Conservation (phyloP, 1,140 invertebrate genomes). For the Microplitis demolitor region DNA sequence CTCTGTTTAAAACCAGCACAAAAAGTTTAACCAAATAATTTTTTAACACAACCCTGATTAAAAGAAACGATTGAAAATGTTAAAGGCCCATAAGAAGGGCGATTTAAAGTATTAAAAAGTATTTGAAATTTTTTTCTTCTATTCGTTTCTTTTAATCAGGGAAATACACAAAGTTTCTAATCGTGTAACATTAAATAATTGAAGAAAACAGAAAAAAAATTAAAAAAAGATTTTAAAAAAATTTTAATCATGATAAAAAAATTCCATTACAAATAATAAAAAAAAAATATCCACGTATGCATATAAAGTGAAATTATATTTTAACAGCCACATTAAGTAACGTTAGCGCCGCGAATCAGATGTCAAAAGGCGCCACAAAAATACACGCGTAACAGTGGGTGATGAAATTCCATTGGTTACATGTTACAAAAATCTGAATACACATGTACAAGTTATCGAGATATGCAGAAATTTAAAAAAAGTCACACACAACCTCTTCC, state of each 20-base stretch:
- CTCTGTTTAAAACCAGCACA: too few relatives aligned
- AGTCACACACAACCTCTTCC: neutral
- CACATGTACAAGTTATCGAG: neutral
- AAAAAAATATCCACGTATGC: neutral
- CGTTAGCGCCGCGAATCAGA: neutral
- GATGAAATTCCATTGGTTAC: conserved; percentile 14
- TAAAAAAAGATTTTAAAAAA: neutral
- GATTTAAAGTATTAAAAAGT: too few relatives aligned
- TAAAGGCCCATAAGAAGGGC: too few relatives aligned
- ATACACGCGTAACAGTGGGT: conserved; percentile 19
- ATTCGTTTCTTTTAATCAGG: too few relatives aligned
- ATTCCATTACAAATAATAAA: neutral
- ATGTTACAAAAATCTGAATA: neutral
- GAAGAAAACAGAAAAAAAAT: neutral
- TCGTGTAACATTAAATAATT: too few relatives aligned
- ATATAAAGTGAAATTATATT: neutral
- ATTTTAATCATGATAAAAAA: neutral
- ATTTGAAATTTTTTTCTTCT: too few relatives aligned
- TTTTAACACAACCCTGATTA: too few relatives aligned
- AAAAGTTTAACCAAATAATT: too few relatives aligned
- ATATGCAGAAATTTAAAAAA: too few relatives aligned
- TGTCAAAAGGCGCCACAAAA: conserved; percentile 19
- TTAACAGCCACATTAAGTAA: neutral
- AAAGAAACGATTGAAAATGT: too few relatives aligned
- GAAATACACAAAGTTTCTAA: too few relatives aligned